Evolutionary conservation across 2,888 invertebrate species (phyloP).

Genomic region (Boloria euphrosyne): DNA sequence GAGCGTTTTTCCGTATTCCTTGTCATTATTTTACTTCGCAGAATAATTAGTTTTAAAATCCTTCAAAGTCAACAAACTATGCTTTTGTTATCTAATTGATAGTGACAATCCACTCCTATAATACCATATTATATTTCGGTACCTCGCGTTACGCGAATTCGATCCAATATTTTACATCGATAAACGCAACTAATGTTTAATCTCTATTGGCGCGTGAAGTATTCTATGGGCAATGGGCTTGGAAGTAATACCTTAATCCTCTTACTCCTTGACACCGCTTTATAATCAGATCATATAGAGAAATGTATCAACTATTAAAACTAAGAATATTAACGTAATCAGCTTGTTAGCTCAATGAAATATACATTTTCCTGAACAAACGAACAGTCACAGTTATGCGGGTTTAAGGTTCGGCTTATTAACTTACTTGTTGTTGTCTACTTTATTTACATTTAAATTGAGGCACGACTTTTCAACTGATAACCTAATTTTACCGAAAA

Average conservation of each 20-base stretch:
- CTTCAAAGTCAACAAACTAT: too few relatives aligned
- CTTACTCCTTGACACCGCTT: slow-evolving; percentile 22
- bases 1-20: too few relatives aligned
- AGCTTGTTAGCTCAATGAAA: background rate
- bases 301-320: background rate
- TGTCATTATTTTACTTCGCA: too few relatives aligned
- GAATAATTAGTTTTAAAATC: too few relatives aligned
- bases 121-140: background rate
- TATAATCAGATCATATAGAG: slow-evolving; percentile 21
- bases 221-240: slow-evolving; percentile 14
- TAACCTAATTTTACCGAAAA: background rate
- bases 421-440: slow-evolving; percentile 1
- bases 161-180: slow-evolving; percentile 13
- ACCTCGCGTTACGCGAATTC: background rate
- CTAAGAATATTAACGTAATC: background rate
- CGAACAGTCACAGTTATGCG: background rate
- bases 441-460: slow-evolving; percentile 8
- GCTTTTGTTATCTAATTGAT: background rate
- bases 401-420: slow-evolving; percentile 4
- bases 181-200: slow-evolving; percentile 17
- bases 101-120: background rate
- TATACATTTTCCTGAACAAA: slow-evolving; percentile 3
- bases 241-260: slow-evolving; percentile 25
- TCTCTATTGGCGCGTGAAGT: slow-evolving; percentile 22
- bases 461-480: background rate